Base-by-base conservation (phyloP, 2,797 vertebrate species). In the Manis javanica region DNA sequence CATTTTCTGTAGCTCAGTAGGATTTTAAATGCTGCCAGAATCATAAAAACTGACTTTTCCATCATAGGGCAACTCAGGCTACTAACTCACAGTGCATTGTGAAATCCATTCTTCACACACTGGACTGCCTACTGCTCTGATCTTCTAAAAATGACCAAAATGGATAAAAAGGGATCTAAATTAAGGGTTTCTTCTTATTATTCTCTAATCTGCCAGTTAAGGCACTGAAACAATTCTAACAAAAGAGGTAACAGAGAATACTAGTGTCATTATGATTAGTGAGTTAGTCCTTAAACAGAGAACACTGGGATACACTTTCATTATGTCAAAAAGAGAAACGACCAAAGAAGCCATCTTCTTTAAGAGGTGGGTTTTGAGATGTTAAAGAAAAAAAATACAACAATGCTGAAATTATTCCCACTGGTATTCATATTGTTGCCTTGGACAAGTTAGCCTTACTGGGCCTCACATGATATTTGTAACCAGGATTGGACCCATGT, bases 21-120 rank as follows among this genome's bases (percentile, higher is more conserved):
- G 88, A 96, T 82, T 94, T 34, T 55, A 81, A 96, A 91, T 59
- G 84, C 23, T 84, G 37, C 75, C 90, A 87, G 69, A 94, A 87
- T 79, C 96, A 97, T 57, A 89, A 87, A 97, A 96, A 95, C n/a
- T 94, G 49, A 59, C 79, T 96, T 91, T 78, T 92, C 66, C 79
- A 77, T 15, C 84, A 89, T 0, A 64, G 64, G 82, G 74, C 51
- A 85, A 61, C 82, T 94, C 51, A 74, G 72, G 74, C 74, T 92
- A 94, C 88, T 85, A 75, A 95, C 95, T 69, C 68, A 31, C 51
- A 79, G 74, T 10, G 55, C 11, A 72, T 1, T 37, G 15, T 66
- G 90, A 95, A 97, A 92, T 16, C 49, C 4, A 51, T 83, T 88
- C 78, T 92, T 92, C 6, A 92, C 37, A 31, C 90, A 74, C 63